Percentiles rank a stretch among this genome's conserved stretches.
Conservation (phyloP, 2,797 vertebrate species). For the Cirrhinus mrigala region DNA sequence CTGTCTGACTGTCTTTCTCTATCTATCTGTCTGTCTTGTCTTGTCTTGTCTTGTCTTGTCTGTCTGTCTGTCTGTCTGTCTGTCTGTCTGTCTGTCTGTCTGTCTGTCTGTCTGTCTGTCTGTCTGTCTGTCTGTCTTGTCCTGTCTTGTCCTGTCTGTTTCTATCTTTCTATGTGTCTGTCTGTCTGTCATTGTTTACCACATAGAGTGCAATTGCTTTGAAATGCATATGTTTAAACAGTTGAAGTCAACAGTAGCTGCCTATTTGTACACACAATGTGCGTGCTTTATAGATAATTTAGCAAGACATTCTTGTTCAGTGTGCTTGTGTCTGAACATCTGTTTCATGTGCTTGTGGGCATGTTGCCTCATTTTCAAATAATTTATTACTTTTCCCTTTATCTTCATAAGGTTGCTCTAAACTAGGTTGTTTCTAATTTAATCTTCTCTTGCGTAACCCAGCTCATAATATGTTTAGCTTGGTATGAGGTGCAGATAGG, state of each 20-base stretch:
- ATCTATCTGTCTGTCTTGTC: too few species aligned
- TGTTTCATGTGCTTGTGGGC: constrained; percentile 18
- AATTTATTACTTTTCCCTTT: constrained; percentile 36
- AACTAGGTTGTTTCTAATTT: constrained; percentile 7
- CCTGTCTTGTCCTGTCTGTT: too few species aligned
- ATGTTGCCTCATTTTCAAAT: constrained; percentile 27
- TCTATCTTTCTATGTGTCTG: not conserved
- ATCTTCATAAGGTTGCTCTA: not conserved
- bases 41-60: too few species aligned
- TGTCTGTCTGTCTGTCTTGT: not conserved
- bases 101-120: not conserved
- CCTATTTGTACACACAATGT: not conserved
- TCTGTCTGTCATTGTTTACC: not conserved
- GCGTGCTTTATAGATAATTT: constrained; percentile 12
- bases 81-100: too few species aligned
- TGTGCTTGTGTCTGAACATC: constrained; percentile 18
- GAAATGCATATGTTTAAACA: not conserved
- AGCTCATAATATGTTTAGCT: not conserved
- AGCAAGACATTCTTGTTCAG: not conserved
- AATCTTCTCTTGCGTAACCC: not conserved
- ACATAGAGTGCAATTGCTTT: not conserved
- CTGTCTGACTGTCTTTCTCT: too few species aligned
- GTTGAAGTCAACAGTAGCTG: not conserved
- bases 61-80: too few species aligned
- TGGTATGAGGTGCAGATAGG: not conserved